Conservation (phyloP, 2,888 invertebrate genomes). For the Odontocolon sp. region DNA sequence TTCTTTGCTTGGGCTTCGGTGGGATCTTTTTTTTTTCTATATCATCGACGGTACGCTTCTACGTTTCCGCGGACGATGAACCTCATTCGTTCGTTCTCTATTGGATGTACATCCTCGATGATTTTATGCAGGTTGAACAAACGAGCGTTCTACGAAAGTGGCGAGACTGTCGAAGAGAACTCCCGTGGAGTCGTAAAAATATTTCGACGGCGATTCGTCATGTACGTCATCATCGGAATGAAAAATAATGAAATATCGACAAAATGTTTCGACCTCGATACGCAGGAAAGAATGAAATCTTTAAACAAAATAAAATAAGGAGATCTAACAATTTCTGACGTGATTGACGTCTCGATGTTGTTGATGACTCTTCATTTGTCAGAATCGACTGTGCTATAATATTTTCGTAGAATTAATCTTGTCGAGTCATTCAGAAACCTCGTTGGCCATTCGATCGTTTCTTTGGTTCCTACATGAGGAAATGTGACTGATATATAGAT, state of each 20-base stretch:
- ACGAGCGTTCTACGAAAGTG: constrained; percentile 20
- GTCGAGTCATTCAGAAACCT: neutral
- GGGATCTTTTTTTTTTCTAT: neutral
- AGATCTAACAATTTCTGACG: neutral
- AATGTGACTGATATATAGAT: too few relatives aligned
- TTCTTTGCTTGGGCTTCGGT: too few relatives aligned
- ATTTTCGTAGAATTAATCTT: neutral
- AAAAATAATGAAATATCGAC: neutral
- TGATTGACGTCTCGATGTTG: neutral
- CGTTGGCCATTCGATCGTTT: constrained; percentile 1
- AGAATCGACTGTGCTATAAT: neutral
- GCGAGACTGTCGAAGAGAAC: neutral
- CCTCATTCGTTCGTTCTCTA: constrained; percentile 50
- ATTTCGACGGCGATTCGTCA: neutral
- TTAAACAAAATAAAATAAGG: too few relatives aligned
- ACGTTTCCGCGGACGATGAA: constrained; percentile 73
- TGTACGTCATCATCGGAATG: neutral
- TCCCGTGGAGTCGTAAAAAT: neutral
- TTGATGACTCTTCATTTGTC: neutral
- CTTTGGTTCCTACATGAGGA: too few relatives aligned
- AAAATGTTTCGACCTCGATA: neutral
- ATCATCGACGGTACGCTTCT: constrained; percentile 51
- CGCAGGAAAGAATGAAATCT: too few relatives aligned
- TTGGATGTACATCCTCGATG: constrained; percentile 17
- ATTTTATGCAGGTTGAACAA: constrained; percentile 22